Conservation (phyloP, 1,140 invertebrate genomes). For the Metaphire vulgaris region DNA sequence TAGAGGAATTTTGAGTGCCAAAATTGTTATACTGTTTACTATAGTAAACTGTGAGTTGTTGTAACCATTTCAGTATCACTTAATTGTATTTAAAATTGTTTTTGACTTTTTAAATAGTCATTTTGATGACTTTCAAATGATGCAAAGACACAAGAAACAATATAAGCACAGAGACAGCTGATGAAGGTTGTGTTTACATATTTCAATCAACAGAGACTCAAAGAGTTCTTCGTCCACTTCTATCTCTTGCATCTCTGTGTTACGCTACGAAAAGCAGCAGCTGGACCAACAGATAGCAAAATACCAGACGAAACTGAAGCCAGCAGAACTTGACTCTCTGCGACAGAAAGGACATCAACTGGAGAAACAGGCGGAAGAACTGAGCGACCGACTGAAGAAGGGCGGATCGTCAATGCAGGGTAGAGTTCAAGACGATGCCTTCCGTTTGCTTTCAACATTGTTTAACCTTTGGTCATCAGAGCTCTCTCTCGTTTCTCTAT, state of each 20-base stretch:
- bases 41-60: too few relatives aligned
- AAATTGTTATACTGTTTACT: too few relatives aligned
- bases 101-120: too few relatives aligned
- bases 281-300: constrained; percentile 28
- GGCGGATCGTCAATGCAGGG: not conserved
- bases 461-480: not conserved
- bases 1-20: too few relatives aligned
- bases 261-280: constrained; percentile 25
- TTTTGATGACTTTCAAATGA: too few relatives aligned
- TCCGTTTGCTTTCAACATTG: not conserved
- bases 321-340: constrained; percentile 14
- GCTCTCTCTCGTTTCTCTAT: not conserved
- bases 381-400: constrained; percentile 13
- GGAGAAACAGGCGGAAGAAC: constrained; percentile 19
- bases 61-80: too few relatives aligned
- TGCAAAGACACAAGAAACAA: too few relatives aligned
- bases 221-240: not conserved
- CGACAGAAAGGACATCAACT: constrained; percentile 25
- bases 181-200: too few relatives aligned
- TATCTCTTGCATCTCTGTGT: constrained; percentile 26
- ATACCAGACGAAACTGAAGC: constrained; percentile 26
- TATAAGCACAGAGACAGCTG: too few relatives aligned
- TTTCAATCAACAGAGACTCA: too few relatives aligned
- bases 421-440: not conserved
- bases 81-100: too few relatives aligned